phyloP scores from a whole-genome alignment of 2,888 invertebrate genomes.

The Watsonalla cultraria region DNA sequence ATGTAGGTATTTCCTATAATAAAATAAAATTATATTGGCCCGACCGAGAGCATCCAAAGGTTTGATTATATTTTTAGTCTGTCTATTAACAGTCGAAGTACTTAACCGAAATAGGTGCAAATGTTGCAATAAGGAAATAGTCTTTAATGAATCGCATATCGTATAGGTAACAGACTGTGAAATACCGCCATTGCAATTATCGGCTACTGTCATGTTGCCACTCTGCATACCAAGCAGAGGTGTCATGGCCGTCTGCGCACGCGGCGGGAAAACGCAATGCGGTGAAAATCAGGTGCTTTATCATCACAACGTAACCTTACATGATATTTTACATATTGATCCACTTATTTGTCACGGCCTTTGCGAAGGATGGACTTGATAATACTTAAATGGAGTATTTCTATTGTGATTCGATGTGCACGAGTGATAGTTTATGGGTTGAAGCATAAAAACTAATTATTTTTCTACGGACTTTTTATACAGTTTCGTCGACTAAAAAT shows the following conservation, averaged over 20 bases:
- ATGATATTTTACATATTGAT: slow-evolving; percentile 1
- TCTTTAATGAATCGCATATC: not conserved
- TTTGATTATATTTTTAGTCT: too few relatives aligned
- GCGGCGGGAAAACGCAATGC: slow-evolving; percentile 29
- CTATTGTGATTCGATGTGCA: too few relatives aligned
- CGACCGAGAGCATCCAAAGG: too few relatives aligned
- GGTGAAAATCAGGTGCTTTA: slow-evolving; percentile 31
- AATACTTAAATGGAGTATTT: too few relatives aligned
- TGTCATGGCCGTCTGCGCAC: slow-evolving; percentile 46
- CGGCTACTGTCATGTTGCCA: slow-evolving; percentile 22
- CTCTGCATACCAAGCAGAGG: slow-evolving; percentile 40
- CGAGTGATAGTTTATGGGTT: too few relatives aligned
- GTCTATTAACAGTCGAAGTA: too few relatives aligned
- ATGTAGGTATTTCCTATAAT: too few relatives aligned
- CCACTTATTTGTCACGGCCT: not conserved
- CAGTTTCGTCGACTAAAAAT: too few relatives aligned
- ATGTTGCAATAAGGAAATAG: not conserved
- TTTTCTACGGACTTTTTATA: too few relatives aligned
- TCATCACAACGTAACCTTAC: slow-evolving; percentile 3
- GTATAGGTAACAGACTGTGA: slow-evolving; percentile 29
- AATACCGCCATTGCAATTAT: slow-evolving; percentile 43
- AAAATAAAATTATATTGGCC: too few relatives aligned
- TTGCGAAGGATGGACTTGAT: too few relatives aligned
- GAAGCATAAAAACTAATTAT: too few relatives aligned
- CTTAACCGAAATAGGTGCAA: not conserved